phyloP scores from a whole-genome alignment of 2,113 vertebrate species.

The Cynocephalus volans region DNA sequence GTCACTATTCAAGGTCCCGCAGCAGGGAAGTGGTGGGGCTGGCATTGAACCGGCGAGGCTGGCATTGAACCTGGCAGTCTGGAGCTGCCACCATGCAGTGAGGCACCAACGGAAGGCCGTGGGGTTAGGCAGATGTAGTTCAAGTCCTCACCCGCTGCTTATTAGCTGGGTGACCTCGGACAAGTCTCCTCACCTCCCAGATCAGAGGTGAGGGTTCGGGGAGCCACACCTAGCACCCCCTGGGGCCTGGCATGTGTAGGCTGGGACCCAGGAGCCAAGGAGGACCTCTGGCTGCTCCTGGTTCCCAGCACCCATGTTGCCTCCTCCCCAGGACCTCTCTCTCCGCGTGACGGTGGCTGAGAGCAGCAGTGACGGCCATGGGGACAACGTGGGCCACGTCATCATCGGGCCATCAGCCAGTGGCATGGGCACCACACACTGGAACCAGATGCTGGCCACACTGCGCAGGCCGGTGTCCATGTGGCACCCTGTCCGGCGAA shows the following conservation, averaged over 20 bases:
- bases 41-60: not conserved
- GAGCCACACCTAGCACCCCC: fast-evolving
- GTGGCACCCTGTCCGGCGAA: slow-evolving; percentile 97
- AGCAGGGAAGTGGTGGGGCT: not conserved
- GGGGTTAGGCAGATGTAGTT: not conserved
- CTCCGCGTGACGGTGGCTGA: slow-evolving; percentile 97
- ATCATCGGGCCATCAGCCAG: slow-evolving; percentile 96
- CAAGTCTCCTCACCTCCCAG: not conserved
- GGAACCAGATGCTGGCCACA: slow-evolving; percentile 99
- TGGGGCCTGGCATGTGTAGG: not conserved
- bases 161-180: not conserved
- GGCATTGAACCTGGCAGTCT: not conserved
- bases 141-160: not conserved
- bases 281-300: not conserved
- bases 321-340: slow-evolving; percentile 94
- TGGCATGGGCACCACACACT: slow-evolving; percentile 98
- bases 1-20: not conserved
- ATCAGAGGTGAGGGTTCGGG: not conserved
- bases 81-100: not conserved
- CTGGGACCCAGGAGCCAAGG: not conserved
- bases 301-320: not conserved
- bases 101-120: not conserved
- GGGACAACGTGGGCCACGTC: slow-evolving; percentile 97
- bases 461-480: slow-evolving; percentile 98
- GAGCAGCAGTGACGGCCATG: slow-evolving; percentile 93